Base-by-base conservation (phyloP, 1,140 invertebrate genomes). In the Orius insidiosus region DNA sequence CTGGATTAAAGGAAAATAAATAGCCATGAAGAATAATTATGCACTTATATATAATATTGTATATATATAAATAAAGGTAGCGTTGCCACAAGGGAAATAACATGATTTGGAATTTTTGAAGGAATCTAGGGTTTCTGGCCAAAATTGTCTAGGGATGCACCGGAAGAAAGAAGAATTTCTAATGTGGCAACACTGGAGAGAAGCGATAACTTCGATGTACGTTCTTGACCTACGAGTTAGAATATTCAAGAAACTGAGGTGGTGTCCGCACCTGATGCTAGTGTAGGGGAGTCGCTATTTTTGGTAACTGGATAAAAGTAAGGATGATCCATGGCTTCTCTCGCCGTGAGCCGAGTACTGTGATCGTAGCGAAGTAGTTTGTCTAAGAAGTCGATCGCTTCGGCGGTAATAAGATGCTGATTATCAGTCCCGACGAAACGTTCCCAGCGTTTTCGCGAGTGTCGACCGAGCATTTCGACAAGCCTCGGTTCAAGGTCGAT, bases 361-460 rank as follows among this genome's bases (percentile, higher is more conserved):
- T 99, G 96, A 75, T 99, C 96, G 68, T 99, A 99, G 60, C 94
- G 88, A 56, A 99, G 70, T 52, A 90, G 74, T 68, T 97, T 97
- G 70, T 99, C 96, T 59, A 99, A 74, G 67, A 98, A 98, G 66
- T 98, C 94, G 58, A 99, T 72, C 41, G 95, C 93, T 73, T 98
- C 95, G 49, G 92, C 85, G 45, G 87, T 90, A 32, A 98, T 93
- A 58, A 99, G 73, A 71, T 98, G 95, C 65, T 98, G 92, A 68
- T 99, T 99, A 69, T 98, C 95, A 61, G 83, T 85, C 70, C 98
- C 92, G 50, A 98, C 90, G 74, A 98, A 99, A 58, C 94, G 74
- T 64, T 99, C 95, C 96, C 96, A 99, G 61, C 95, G 74, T 69
- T 98, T 99, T 56, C 90, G 78, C 54, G 93, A 97, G 78, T 99